Conservation (phyloP, 2,888 invertebrate species). For the Meiosimyza platycephala region DNA sequence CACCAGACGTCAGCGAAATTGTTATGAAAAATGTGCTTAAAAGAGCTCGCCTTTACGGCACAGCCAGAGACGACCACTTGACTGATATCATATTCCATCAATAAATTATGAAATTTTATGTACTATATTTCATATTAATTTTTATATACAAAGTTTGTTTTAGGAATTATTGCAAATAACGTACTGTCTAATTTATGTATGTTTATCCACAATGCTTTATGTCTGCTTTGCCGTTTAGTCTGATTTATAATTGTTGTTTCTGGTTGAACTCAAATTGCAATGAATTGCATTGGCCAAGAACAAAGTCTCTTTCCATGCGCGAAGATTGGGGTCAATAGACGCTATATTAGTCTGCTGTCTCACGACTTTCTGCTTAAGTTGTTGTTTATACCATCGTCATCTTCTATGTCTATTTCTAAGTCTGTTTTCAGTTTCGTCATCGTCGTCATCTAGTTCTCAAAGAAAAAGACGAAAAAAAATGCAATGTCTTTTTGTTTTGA, state of each 20-base stretch:
- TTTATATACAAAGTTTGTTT: too few species aligned
- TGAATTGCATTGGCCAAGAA: background rate
- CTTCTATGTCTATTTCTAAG: background rate
- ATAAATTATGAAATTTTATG: too few species aligned
- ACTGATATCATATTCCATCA: too few species aligned
- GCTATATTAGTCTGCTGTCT: conserved; percentile 12
- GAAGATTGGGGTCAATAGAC: conserved; percentile 31
- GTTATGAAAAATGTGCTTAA: too few species aligned
- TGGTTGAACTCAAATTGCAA: conserved; percentile 3
- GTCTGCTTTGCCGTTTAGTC: too few species aligned
- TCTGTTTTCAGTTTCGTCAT: conserved; percentile 29
- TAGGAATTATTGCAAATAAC: too few species aligned
- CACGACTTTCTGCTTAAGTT: background rate
- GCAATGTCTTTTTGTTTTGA: too few species aligned
- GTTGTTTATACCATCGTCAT: background rate
- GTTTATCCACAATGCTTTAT: background rate
- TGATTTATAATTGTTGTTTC: background rate
- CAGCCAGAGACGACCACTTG: too few species aligned
- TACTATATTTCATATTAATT: too few species aligned
- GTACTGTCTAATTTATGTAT: background rate
- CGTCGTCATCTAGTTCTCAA: conserved; percentile 19
- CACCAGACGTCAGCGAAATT: too few species aligned
- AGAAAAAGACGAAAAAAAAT: background rate
- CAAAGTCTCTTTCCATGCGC: conserved; percentile 6
- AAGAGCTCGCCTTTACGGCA: too few species aligned